Conservation (phyloP, 2,797 vertebrate species). For the Dendrocincla tyrannina region DNA sequence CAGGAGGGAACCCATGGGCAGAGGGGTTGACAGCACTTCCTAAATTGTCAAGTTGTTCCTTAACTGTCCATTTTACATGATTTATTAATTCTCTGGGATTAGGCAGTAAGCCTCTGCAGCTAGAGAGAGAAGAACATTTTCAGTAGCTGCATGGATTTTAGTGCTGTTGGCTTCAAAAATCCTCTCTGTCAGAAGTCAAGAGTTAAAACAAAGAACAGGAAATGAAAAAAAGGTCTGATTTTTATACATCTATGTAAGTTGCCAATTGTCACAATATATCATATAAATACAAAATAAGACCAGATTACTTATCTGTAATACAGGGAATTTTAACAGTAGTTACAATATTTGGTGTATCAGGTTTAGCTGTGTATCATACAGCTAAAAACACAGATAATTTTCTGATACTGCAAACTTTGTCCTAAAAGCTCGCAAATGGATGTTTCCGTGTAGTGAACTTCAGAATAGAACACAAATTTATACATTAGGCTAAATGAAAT, state of each 20-base stretch:
- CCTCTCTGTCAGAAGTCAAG: background rate
- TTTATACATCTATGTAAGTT: background rate
- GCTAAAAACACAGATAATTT: background rate
- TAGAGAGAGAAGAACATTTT: background rate
- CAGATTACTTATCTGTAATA: background rate
- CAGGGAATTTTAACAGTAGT: background rate
- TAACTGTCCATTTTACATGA: background rate
- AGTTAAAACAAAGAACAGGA: background rate
- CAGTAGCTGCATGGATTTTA: background rate
- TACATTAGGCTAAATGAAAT: background rate
- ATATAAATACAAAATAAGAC: background rate
- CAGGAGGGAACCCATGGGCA: background rate
- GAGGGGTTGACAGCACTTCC: background rate
- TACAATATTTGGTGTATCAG: background rate
- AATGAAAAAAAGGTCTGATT: background rate
- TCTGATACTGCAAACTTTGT: background rate
- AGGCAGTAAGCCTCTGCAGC: background rate
- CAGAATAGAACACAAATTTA: background rate
- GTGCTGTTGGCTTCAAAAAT: background rate
- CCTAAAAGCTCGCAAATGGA: background rate
- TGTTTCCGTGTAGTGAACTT: background rate
- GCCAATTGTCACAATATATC: background rate
- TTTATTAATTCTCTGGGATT: conserved; percentile 40
- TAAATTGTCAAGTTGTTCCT: background rate
- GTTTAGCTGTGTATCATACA: background rate